Evolutionary conservation across 1,140 invertebrate genomes (phyloP).

Genomic region (Oedothorax gibbosus): DNA sequence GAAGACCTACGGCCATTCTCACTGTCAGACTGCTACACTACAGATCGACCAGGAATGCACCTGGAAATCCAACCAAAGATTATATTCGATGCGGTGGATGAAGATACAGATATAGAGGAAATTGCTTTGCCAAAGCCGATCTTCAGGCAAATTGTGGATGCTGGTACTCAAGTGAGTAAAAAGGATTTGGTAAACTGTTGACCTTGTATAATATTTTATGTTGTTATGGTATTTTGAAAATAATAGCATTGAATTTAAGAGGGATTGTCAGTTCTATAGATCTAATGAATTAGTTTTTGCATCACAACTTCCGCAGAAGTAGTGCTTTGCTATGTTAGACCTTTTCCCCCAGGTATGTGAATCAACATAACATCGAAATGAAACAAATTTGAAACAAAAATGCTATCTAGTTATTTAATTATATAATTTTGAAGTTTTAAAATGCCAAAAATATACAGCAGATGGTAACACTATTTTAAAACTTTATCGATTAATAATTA

Average conservation of each 20-base stretch:
- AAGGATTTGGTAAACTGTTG: not conserved
- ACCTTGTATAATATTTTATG: not conserved
- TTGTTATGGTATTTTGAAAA: not conserved
- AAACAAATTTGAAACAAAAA: too few relatives aligned
- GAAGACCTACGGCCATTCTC: conserved; percentile 9
- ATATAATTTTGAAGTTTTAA: too few relatives aligned
- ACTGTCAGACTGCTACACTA: conserved; percentile 35
- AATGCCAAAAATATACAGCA: too few relatives aligned
- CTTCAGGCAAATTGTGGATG: conserved; percentile 28
- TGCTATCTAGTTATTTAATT: too few relatives aligned
- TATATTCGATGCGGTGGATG: conserved; percentile 38
- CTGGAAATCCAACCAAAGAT: conserved; percentile 51
- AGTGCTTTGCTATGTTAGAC: too few relatives aligned
- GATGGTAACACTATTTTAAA: too few relatives aligned
- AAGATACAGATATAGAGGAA: conserved; percentile 16
- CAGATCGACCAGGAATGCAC: conserved; percentile 40
- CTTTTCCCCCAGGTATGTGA: too few relatives aligned
- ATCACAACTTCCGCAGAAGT: too few relatives aligned
- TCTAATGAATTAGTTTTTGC: too few relatives aligned
- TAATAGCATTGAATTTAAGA: not conserved
- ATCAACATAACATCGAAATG: too few relatives aligned
- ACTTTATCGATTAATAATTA: too few relatives aligned
- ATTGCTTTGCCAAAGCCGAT: conserved; percentile 39
- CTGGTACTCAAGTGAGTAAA: conserved; percentile 27
- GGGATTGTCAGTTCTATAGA: too few relatives aligned